Conservation (phyloP, 2,797 vertebrate species). For the Gallinago solitaria region DNA sequence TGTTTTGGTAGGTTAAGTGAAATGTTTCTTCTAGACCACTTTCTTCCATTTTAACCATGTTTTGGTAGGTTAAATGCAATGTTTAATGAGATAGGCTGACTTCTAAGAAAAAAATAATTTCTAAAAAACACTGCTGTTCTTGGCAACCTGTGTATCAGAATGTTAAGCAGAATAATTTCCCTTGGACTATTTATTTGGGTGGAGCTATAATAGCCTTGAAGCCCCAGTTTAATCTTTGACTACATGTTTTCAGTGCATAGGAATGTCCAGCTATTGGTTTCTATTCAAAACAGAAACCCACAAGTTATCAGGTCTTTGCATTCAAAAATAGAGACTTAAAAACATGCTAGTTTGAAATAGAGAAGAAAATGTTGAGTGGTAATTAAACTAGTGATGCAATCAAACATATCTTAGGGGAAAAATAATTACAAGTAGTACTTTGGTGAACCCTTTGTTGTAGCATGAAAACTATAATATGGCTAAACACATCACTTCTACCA, state of each 20-base stretch:
- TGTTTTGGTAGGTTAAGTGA: not conserved
- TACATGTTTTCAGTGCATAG: slow-evolving; percentile 37
- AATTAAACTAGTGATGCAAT: not conserved
- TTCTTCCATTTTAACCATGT: not conserved
- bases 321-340: slow-evolving; percentile 22
- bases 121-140: slow-evolving; percentile 62
- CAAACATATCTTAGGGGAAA: not conserved
- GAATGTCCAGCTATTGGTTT: slow-evolving; percentile 57
- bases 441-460: not conserved
- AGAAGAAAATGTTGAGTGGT: slow-evolving; percentile 14
- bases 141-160: slow-evolving; percentile 62
- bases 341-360: not conserved
- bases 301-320: slow-evolving; percentile 44
- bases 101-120: slow-evolving; percentile 54
- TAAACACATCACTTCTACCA: not conserved
- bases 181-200: slow-evolving; percentile 65
- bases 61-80: not conserved
- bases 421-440: not conserved
- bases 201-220: slow-evolving; percentile 39
- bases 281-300: slow-evolving; percentile 51
- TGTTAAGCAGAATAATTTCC: slow-evolving; percentile 64
- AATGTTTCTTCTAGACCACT: not conserved
- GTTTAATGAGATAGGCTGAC: slow-evolving; percentile 27
- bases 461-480: not conserved
- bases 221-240: slow-evolving; percentile 60